Percentiles rank a stretch among this genome's conserved stretches.
Conservation (phyloP, 35 echinoderm and acorn worm species). For the Acanthaster planci region DNA sequence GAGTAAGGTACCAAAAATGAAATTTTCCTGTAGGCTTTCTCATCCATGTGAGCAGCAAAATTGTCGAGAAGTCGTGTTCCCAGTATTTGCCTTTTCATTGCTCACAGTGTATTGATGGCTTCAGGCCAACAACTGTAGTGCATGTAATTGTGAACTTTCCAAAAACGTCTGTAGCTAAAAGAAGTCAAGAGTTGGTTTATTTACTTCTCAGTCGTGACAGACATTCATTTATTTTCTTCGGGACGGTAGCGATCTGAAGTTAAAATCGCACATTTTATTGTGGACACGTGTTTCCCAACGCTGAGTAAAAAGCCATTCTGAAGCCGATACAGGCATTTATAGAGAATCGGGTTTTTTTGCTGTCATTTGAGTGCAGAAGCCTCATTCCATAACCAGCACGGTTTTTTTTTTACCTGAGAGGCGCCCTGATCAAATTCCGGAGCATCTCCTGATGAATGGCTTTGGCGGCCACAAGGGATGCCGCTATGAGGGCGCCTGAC, state of each 20-base stretch:
- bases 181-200: too few relatives aligned
- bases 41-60: background rate
- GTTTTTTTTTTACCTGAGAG: slow-evolving; percentile 92
- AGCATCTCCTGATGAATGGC: slow-evolving; percentile 78
- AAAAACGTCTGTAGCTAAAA: too few relatives aligned
- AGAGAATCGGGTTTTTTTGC: too few relatives aligned
- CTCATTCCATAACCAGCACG: background rate
- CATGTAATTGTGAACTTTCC: too few relatives aligned
- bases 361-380: background rate
- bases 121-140: background rate
- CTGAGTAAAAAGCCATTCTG: too few relatives aligned
- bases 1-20: background rate
- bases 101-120: background rate
- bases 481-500: slow-evolving; percentile 44
- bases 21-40: background rate
- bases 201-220: too few relatives aligned
- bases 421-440: slow-evolving; percentile 69
- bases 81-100: background rate
- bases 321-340: too few relatives aligned
- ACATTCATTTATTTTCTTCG: too few relatives aligned
- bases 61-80: background rate
- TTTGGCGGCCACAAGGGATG: slow-evolving; percentile 79
- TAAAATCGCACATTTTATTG: too few relatives aligned
- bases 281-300: too few relatives aligned
- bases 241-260: too few relatives aligned